These are phyloP conservation scores for Electrona antarctica DNA, from an alignment of 2,113 vertebrate genomes.

Conservation along the genomic window DNA sequence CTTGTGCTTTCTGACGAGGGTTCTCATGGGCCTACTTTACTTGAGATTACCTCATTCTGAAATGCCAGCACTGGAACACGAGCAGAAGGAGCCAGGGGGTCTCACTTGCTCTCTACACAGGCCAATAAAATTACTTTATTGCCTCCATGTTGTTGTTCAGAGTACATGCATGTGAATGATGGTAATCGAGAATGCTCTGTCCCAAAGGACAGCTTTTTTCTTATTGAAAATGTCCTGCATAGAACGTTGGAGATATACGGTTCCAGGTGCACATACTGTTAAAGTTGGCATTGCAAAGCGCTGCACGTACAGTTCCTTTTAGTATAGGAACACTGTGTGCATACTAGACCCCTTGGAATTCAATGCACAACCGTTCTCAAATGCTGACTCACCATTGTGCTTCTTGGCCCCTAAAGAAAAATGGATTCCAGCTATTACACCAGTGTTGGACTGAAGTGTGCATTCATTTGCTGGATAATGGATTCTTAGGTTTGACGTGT, in stretches of 20 bases:
- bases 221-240: not conserved
- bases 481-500: conserved; percentile 3
- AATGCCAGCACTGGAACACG: conserved; percentile 48
- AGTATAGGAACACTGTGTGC: not conserved
- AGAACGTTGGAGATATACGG: not conserved
- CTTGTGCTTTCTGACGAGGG: conserved; percentile 6
- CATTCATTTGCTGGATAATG: not conserved
- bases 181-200: conserved; percentile 13
- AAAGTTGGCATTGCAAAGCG: not conserved
- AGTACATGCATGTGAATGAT: conserved; percentile 33
- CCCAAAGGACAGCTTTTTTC: conserved; percentile 13
- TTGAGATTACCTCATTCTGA: conserved; percentile 60
- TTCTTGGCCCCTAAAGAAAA: not conserved
- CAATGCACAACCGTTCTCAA: not conserved
- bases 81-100: conserved; percentile 37
- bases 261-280: not conserved
- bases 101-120: conserved; percentile 19
- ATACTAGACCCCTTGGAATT: not conserved
- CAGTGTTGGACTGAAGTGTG: conserved; percentile 1
- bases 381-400: not conserved
- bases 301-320: not conserved
- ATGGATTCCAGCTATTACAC: not conserved
- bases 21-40: conserved; percentile 59
- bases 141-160: conserved; percentile 49
- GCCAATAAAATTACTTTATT: conserved; percentile 60